A percentile compares a stretch with the other conserved stretches of the same genome.
These are phyloP conservation scores for Eristalis intricaria DNA, from an alignment of 2,888 invertebrate genomes.

Conservation along the genomic window DNA sequence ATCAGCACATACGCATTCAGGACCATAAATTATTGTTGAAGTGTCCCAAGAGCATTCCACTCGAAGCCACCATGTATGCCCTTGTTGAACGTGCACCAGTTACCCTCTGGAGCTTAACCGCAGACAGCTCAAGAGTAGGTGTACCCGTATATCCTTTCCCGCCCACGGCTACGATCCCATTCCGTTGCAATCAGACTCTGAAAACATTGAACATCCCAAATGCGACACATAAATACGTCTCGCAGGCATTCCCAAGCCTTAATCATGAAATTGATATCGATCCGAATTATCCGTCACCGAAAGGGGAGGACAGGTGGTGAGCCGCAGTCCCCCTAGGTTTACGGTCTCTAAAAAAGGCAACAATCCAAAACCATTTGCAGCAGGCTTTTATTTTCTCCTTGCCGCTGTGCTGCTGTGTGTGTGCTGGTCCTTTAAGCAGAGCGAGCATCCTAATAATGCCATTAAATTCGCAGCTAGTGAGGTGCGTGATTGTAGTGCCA, in stretches of 20 bases:
- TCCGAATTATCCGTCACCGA: slow-evolving; percentile 29
- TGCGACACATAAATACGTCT: not conserved
- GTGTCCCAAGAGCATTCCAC: not conserved
- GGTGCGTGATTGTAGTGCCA: slow-evolving; percentile 48
- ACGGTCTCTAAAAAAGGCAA: slow-evolving; percentile 48
- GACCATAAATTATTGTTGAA: not conserved
- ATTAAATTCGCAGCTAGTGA: slow-evolving; percentile 53
- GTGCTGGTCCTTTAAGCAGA: not conserved
- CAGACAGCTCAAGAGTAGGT: not conserved
- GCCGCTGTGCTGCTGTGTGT: not conserved
- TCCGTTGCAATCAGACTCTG: not conserved
- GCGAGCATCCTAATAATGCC: slow-evolving; percentile 46
- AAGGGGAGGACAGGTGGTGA: slow-evolving; percentile 32
- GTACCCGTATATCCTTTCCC: not conserved
- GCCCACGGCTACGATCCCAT: not conserved
- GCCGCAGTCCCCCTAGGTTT: slow-evolving; percentile 7
- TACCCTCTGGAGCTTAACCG: not conserved
- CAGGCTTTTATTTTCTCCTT: slow-evolving; percentile 35
- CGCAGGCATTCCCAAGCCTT: not conserved
- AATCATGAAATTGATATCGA: slow-evolving; percentile 58
- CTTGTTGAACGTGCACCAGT: not conserved
- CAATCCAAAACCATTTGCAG: slow-evolving; percentile 53
- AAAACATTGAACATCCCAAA: not conserved
- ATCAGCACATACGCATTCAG: not conserved
- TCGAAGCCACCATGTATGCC: not conserved